Evolutionary conservation across 2,113 vertebrate genomes (phyloP).

Genomic region (Pomatorhinus ruficollis): DNA sequence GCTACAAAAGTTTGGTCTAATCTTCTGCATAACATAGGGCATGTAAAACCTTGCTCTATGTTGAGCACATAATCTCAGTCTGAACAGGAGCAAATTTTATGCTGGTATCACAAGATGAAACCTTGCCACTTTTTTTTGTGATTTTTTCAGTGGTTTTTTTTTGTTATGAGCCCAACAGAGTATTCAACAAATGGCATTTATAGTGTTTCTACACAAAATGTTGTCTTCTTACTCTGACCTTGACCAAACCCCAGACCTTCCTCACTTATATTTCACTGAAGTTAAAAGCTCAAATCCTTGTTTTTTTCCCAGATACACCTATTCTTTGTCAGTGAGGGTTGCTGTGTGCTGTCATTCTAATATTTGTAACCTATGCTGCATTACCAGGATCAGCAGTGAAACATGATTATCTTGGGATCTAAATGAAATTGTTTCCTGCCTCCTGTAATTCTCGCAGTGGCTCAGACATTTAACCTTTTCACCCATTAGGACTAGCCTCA

Average conservation of each 20-base stretch:
- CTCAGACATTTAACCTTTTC: conserved; percentile 53
- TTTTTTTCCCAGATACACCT: not conserved
- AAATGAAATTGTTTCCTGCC: conserved; percentile 44
- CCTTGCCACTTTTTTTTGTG: not conserved
- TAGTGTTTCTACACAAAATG: not conserved
- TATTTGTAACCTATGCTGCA: not conserved
- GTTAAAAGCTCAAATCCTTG: not conserved
- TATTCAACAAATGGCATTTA: not conserved
- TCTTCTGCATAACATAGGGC: not conserved
- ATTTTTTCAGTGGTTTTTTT: not conserved
- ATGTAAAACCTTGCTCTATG: not conserved
- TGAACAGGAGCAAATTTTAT: not conserved
- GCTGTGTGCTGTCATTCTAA: conserved; percentile 25
- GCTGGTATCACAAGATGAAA: not conserved
- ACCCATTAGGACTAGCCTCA: not conserved
- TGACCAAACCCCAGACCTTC: not conserved
- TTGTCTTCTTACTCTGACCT: not conserved
- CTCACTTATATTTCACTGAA: not conserved
- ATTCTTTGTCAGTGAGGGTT: not conserved
- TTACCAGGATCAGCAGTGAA: conserved; percentile 12
- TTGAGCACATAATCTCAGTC: not conserved
- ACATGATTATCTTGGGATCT: conserved; percentile 37
- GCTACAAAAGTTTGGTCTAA: not conserved
- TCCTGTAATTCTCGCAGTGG: not conserved
- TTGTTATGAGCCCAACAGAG: not conserved